These are phyloP conservation scores for Orthonyx spaldingii DNA, from an alignment of 2,113 vertebrate genomes.

Conservation along the genomic window DNA sequence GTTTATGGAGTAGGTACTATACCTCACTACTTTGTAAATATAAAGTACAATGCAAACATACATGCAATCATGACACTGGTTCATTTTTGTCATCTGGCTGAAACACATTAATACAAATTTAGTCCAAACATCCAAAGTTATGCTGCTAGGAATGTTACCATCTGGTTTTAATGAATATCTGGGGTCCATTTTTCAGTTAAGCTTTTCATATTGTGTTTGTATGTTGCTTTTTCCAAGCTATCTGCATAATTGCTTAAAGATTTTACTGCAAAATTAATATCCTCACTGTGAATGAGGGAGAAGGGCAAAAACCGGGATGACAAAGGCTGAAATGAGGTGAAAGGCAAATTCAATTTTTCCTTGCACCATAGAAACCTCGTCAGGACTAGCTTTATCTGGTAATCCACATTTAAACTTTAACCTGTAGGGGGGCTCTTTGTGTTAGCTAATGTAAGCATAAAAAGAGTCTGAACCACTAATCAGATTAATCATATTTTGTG, in stretches of 20 bases:
- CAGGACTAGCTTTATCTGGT: conserved; percentile 94
- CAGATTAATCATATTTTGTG: conserved; percentile 97
- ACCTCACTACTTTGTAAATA: conserved; percentile 58
- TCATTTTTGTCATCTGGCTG: conserved; percentile 60
- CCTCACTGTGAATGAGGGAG: conserved; percentile 81
- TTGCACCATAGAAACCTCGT: conserved; percentile 89
- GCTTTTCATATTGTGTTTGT: conserved; percentile 92
- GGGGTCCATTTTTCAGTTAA: conserved; percentile 86
- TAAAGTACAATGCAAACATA: conserved; percentile 14
- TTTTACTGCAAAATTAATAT: conserved; percentile 94
- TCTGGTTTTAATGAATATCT: conserved; percentile 95
- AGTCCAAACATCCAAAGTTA: conserved; percentile 70
- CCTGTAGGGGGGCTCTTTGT: conserved; percentile 98
- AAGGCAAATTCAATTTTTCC: conserved; percentile 86
- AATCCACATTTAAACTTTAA: conserved; percentile 99
- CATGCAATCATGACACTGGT: neutral
- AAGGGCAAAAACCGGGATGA: conserved; percentile 78
- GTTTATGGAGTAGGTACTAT: conserved; percentile 13
- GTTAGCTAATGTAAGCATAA: conserved; percentile 96
- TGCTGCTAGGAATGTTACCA: conserved; percentile 83
- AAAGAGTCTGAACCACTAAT: conserved; percentile 93
- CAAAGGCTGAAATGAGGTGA: conserved; percentile 87
- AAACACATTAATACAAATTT: conserved; percentile 68
- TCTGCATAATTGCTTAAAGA: conserved; percentile 99
- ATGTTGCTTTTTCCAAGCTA: conserved; percentile 83